A percentile compares a stretch with the other conserved stretches of the same genome.
These are phyloP conservation scores for Fundulus diaphanus DNA, from an alignment of 2,797 vertebrate genomes.

Conservation along the genomic window DNA sequence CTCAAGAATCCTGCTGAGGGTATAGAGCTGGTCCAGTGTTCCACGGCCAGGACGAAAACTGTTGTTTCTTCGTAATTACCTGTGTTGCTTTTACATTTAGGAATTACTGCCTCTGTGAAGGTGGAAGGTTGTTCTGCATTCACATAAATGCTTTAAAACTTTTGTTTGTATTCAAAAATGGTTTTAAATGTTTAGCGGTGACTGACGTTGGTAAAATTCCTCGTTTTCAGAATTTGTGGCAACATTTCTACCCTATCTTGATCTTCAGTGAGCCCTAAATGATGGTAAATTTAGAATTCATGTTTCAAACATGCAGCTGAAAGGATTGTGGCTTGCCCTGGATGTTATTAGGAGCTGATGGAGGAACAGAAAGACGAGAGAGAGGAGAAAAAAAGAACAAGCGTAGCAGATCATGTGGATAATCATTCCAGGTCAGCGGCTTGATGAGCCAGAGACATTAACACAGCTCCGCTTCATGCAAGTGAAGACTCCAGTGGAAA, in stretches of 20 bases:
- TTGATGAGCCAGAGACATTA: slow-evolving; percentile 58
- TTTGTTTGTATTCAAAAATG: background rate
- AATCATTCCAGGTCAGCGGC: slow-evolving; percentile 64
- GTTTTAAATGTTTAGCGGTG: background rate
- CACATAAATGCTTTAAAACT: background rate
- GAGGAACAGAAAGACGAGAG: background rate
- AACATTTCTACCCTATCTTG: slow-evolving; percentile 7
- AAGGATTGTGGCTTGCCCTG: slow-evolving; percentile 18
- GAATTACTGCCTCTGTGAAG: background rate
- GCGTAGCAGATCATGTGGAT: slow-evolving; percentile 58
- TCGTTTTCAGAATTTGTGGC: slow-evolving; percentile 11
- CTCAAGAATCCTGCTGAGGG: no score
- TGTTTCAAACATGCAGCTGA: slow-evolving; percentile 28
- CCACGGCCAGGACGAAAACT: no score
- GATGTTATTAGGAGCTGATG: slow-evolving; percentile 27
- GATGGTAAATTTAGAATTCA: slow-evolving; percentile 26
- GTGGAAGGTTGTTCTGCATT: background rate
- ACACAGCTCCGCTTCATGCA: slow-evolving; percentile 42
- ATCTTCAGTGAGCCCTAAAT: slow-evolving; percentile 15
- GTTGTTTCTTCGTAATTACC: background rate
- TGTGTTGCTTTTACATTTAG: background rate
- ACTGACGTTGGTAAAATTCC: background rate
- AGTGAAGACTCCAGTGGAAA: slow-evolving; percentile 18
- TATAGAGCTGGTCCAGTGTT: no score
- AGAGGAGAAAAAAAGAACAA: slow-evolving; percentile 4